Conservation (phyloP, 2,888 invertebrate genomes). For the Hirtodrosophila cameraria region DNA sequence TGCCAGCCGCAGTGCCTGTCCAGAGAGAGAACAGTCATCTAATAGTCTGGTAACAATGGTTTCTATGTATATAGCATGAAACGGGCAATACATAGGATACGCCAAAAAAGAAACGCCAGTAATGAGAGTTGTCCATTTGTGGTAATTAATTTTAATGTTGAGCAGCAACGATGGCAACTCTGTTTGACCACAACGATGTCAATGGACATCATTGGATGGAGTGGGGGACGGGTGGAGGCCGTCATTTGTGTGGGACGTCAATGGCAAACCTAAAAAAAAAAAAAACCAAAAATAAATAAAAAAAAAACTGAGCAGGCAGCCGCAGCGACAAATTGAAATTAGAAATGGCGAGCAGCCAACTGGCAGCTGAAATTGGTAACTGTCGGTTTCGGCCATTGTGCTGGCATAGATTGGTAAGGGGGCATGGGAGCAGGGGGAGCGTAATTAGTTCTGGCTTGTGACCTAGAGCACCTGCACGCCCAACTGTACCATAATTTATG, state of each 20-base stretch:
- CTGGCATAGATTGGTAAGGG: constrained; percentile 24
- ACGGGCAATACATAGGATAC: constrained; percentile 17
- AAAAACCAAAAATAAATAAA: constrained; percentile 9
- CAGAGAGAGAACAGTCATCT: constrained; percentile 29
- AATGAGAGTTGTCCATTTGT: constrained; percentile 76
- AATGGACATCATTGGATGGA: constrained; percentile 50
- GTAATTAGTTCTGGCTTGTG: constrained; percentile 58
- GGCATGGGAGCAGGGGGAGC: background rate
- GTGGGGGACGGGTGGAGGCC: no score
- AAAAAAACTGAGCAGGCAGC: constrained; percentile 34
- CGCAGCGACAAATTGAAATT: constrained; percentile 69
- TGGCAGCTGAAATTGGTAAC: constrained; percentile 42
- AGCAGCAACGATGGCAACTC: constrained; percentile 50
- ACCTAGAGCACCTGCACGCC: constrained; percentile 41
- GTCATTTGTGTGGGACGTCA: constrained; percentile 53
- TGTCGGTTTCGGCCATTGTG: constrained; percentile 38
- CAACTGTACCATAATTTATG: constrained; percentile 47
- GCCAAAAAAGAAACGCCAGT: constrained; percentile 49
- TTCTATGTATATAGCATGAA: constrained; percentile 13
- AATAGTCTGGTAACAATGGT: constrained; percentile 30
- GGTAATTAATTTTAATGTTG: constrained; percentile 78
- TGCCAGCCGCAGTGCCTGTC: constrained; percentile 18
- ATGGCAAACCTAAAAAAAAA: constrained; percentile 32
- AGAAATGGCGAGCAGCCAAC: constrained; percentile 57
- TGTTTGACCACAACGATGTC: constrained; percentile 52